Conservation (phyloP, 2,113 vertebrate species). For the Mesoclemmys tuberculata region DNA sequence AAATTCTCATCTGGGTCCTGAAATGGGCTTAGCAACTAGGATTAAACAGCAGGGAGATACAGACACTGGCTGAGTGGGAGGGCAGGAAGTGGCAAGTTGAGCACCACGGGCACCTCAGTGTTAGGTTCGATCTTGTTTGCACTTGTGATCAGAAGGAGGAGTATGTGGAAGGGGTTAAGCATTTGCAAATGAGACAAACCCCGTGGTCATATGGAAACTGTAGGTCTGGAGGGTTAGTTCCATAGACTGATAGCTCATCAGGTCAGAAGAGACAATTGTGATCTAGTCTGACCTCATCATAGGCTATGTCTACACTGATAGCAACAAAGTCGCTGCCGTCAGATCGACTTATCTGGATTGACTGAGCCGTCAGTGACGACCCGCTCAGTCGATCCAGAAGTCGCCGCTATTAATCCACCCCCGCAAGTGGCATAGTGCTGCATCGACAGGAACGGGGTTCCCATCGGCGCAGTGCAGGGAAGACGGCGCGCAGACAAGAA, state of each 20-base stretch:
- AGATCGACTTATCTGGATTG: no score
- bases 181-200: conserved; percentile 14
- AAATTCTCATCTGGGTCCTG: background rate
- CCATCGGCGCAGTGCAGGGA: no score
- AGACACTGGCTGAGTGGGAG: background rate
- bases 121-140: conserved; percentile 57
- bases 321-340: no score
- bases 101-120: conserved; percentile 50
- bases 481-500: no score
- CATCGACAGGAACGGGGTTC: no score
- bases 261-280: background rate
- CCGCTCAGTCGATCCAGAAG: no score
- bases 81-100: background rate
- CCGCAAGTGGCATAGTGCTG: no score
- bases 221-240: background rate
- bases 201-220: background rate
- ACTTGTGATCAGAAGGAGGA: background rate
- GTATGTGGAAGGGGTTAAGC: conserved; percentile 61
- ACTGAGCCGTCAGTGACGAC: no score
- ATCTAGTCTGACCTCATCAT: background rate
- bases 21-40: background rate
- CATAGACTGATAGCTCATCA: background rate
- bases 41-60: background rate
- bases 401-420: no score
- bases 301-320: no score